phyloP scores from a whole-genome alignment of 2,888 invertebrate species.

The Ennomos fuscantarius region DNA sequence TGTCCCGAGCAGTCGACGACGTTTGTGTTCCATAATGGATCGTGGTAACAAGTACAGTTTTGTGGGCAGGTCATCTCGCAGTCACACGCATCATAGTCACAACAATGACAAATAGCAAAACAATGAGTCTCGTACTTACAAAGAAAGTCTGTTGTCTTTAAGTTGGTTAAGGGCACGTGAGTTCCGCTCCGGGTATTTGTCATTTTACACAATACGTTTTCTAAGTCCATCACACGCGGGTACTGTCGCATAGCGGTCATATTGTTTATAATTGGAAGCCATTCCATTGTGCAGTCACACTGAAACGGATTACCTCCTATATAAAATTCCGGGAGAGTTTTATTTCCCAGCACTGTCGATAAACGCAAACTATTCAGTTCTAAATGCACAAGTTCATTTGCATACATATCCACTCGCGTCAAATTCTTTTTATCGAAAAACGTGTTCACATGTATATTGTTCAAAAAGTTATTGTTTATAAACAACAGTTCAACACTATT shows the following conservation, averaged over 20 bases:
- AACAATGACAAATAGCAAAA: slow-evolving; percentile 97
- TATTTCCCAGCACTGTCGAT: slow-evolving; percentile 89
- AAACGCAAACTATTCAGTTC: slow-evolving; percentile 92
- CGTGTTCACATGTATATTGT: slow-evolving; percentile 92
- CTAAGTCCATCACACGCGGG: slow-evolving; percentile 94
- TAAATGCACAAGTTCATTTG: slow-evolving; percentile 93
- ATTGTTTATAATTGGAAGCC: slow-evolving; percentile 95
- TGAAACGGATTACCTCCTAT: slow-evolving; percentile 97
- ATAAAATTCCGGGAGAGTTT: slow-evolving; percentile 94
- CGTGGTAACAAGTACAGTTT: slow-evolving; percentile 97
- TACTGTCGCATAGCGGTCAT: slow-evolving; percentile 93
- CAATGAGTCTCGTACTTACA: slow-evolving; percentile 97
- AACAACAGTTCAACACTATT: slow-evolving; percentile 94
- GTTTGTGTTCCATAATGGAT: slow-evolving; percentile 96
- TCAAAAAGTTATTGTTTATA: slow-evolving; percentile 95
- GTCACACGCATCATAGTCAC: slow-evolving; percentile 98
- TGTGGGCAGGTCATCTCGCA: slow-evolving; percentile 98
- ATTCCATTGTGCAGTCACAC: slow-evolving; percentile 98
- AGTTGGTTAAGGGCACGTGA: slow-evolving; percentile 90
- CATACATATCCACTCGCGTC: slow-evolving; percentile 95
- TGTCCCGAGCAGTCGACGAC: slow-evolving; percentile 96
- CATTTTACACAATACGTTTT: slow-evolving; percentile 94
- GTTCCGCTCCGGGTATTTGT: slow-evolving; percentile 93
- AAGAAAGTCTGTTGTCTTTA: slow-evolving; percentile 93
- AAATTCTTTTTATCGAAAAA: slow-evolving; percentile 94